Conservation (phyloP, 2,888 invertebrate genomes). For the Julus scandinavius region DNA sequence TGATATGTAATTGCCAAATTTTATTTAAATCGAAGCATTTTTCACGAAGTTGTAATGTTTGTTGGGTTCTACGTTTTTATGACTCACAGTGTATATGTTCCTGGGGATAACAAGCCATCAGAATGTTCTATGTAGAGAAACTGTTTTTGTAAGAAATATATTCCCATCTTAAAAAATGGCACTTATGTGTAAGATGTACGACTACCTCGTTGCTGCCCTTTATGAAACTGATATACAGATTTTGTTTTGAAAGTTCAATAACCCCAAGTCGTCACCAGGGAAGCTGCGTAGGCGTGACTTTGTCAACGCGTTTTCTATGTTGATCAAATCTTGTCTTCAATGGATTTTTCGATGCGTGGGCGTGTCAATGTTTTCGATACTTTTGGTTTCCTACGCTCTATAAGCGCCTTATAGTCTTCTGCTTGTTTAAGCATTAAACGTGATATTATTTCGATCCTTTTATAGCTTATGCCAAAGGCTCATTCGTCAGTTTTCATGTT, state of each 20-base stretch:
- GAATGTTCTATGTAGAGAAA: no score
- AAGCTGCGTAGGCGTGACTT: slow-evolving; percentile 12
- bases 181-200: neutral
- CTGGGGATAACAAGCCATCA: no score
- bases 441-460: neutral
- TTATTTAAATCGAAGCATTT: no score
- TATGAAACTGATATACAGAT: neutral
- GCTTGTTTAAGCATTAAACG: neutral
- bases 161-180: neutral
- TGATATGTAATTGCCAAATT: no score
- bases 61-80: no score
- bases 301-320: neutral
- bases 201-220: neutral
- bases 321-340: neutral
- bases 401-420: neutral
- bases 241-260: neutral
- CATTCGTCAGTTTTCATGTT: neutral
- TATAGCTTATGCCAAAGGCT: neutral
- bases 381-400: neutral
- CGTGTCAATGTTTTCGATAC: neutral
- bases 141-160: no score
- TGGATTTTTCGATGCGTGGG: neutral
- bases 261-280: neutral
- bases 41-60: no score
- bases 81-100: no score